Conservation (phyloP, 1,140 invertebrate species). For the Grapholita molesta region DNA sequence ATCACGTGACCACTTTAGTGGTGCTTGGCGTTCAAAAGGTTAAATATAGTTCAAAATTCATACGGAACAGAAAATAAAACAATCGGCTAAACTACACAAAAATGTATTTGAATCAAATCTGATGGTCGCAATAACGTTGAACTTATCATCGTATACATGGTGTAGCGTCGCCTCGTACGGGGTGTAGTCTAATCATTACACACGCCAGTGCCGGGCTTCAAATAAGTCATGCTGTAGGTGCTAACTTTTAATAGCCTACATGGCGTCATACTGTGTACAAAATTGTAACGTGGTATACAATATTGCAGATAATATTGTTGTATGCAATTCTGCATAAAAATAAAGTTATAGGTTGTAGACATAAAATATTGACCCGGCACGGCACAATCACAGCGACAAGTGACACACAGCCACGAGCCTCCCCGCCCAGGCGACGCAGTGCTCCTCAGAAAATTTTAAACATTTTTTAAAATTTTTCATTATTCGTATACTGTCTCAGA, state of each 20-base stretch:
- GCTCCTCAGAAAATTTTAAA: slow-evolving; percentile 48
- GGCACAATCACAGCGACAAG: background rate
- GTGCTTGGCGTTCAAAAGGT: no score
- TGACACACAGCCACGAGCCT: background rate
- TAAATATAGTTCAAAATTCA: no score
- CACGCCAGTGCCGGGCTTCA: background rate
- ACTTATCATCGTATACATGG: slow-evolving; percentile 72
- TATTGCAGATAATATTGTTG: no score
- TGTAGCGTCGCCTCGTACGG: slow-evolving; percentile 47
- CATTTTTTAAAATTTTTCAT: slow-evolving; percentile 43
- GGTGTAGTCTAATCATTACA: background rate
- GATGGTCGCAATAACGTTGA: slow-evolving; percentile 74
- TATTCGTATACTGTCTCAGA: slow-evolving; percentile 75
- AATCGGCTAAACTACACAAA: slow-evolving; percentile 65
- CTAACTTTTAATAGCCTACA: no score
- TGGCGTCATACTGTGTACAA: no score
- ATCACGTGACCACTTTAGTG: no score
- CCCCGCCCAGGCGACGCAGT: slow-evolving; percentile 38
- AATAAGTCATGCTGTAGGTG: background rate
- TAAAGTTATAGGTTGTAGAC: slow-evolving; percentile 22
- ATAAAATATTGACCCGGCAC: slow-evolving; percentile 13
- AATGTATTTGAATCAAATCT: slow-evolving; percentile 70
- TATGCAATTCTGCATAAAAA: no score
- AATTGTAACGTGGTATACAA: no score
- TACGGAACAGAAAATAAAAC: slow-evolving; percentile 45